Base-by-base conservation (phyloP, 2,113 vertebrate genomes). In the Onychostruthus taczanowskii region DNA sequence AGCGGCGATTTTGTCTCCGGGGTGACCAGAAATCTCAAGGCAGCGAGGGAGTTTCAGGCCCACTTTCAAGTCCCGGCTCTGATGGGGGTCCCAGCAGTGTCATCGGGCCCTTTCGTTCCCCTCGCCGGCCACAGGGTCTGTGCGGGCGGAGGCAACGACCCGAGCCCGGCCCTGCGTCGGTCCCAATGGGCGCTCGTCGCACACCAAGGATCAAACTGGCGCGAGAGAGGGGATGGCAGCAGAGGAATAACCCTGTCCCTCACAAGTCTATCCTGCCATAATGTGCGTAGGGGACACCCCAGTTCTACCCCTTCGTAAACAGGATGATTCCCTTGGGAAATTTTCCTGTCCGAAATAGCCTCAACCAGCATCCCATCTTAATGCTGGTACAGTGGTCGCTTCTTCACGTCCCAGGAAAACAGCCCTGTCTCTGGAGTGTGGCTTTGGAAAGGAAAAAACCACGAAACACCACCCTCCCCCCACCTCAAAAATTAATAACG, bases 1-100 rank as follows among this genome's bases (percentile, higher is more conserved):
- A 56, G 86, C 16, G 30, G 41, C 10, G 67, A 91, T 89, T 87
- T 93, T 69, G 87, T 89, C 91, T 93, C 81, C 70, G 63, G 78
- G 41, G 70, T 78, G 74, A 82, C 49, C 31, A 91, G 82, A 85
- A 84, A 79, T 44, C n/a, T 31, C 64, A 44, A 13, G 30, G 26
- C 23, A 76, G 37, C 5, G 9, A 78, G 47, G 13, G 18, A 68
- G 28, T 75, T 87, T 62, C 46, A 73, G 89, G 84, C 46, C 87
- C 59, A 1, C 59, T 88, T 79, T 76, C 35, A 67, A 80, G 26
- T 35, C 46, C 18, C 9, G 4, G 6, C 26, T n/a, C 26, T 37
- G 21, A 15, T 1, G 11, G 13, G 19, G 3, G 13, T 89, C 15
- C 39, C 6, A 1, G 5, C 5, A 9, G 31, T 1, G 13, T 14